Conservation (phyloP, 2,113 vertebrate genomes). For the Rhinolophus ferrumequinum region DNA sequence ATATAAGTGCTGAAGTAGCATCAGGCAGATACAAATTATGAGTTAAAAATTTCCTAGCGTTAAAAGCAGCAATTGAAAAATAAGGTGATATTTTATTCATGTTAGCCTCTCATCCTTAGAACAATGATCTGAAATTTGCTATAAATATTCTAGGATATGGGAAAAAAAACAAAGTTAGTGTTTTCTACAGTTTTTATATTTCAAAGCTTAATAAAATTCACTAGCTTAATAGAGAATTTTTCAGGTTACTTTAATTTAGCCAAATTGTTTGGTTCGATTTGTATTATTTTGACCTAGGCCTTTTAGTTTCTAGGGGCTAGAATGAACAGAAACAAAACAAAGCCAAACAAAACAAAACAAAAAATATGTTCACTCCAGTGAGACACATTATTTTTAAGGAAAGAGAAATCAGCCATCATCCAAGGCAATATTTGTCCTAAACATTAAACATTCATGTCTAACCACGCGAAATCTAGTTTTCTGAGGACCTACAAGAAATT, state of each 20-base stretch:
- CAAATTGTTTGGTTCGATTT: not conserved
- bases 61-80: not conserved
- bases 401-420: not conserved
- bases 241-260: not conserved
- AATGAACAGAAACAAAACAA: not conserved
- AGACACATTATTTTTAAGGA: not conserved
- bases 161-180: not conserved
- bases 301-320: not conserved
- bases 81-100: not conserved
- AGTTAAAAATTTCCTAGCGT: not conserved
- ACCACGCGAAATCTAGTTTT: not conserved
- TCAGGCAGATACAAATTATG: not conserved
- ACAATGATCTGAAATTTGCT: not conserved
- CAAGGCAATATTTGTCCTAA: not conserved
- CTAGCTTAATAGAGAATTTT: not conserved
- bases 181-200: not conserved
- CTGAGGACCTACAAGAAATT: not conserved
- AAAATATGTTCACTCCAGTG: not conserved
- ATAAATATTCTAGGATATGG: not conserved
- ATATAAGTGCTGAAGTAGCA: not conserved
- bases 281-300: not conserved
- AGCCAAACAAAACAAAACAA: not conserved
- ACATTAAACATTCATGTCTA: slow-evolving; percentile 19
- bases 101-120: not conserved
- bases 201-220: not conserved